Evolutionary conservation across 2,797 vertebrate genomes (phyloP).

Genomic region (Allobates femoralis): DNA sequence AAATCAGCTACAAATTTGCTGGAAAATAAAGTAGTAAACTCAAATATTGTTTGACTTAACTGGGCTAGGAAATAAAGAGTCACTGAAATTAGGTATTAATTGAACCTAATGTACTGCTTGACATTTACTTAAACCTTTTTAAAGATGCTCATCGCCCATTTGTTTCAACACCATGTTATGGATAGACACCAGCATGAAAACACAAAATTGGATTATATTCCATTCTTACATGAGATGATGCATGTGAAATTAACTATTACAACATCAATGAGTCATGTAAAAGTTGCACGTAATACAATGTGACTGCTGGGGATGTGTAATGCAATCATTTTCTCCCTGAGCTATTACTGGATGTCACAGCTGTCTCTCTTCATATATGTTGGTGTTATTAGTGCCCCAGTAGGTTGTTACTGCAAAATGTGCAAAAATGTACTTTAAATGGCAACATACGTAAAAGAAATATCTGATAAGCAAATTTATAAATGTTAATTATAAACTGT

Average conservation of each 20-base stretch:
- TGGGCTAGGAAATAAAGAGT: not conserved
- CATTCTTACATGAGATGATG: slow-evolving; percentile 58
- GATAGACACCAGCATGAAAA: slow-evolving; percentile 1
- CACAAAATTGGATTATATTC: slow-evolving; percentile 54
- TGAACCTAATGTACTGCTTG: slow-evolving; percentile 35
- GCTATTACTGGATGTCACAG: slow-evolving; percentile 16
- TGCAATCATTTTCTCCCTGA: slow-evolving; percentile 2
- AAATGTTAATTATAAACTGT: slow-evolving; percentile 48
- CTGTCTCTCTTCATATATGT: not conserved
- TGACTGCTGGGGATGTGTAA: slow-evolving; percentile 50
- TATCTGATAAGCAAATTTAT: slow-evolving; percentile 19
- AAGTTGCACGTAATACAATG: slow-evolving; percentile 39
- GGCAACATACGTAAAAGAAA: slow-evolving; percentile 28
- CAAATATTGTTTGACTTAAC: not conserved
- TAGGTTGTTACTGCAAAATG: slow-evolving; percentile 27
- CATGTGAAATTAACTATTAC: slow-evolving; percentile 52
- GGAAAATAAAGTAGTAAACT: too few species aligned
- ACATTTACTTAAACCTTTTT: slow-evolving; percentile 28
- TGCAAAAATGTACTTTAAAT: slow-evolving; percentile 26
- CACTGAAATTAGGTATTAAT: not conserved
- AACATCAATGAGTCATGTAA: slow-evolving; percentile 13
- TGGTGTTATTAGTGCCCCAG: not conserved
- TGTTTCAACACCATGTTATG: slow-evolving; percentile 12
- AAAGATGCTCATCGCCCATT: slow-evolving; percentile 22
- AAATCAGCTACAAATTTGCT: too few species aligned